A percentile compares a stretch with the other conserved stretches of the same genome.
Conservation (phyloP, 2,797 vertebrate species). For the Sebastes trivittatus region DNA sequence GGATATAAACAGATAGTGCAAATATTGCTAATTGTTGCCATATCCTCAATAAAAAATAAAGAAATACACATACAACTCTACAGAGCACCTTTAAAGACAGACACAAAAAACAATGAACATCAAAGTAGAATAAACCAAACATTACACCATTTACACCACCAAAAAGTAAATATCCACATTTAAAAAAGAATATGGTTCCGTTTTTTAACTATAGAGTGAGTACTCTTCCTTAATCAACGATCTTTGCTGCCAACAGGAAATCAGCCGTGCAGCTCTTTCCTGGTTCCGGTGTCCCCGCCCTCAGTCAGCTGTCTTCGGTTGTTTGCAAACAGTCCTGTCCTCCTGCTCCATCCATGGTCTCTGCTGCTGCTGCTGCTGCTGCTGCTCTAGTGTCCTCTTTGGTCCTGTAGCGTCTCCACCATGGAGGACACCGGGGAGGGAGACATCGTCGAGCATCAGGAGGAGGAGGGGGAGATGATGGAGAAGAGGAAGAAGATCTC, state of each 20-base stretch:
- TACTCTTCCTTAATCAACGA: neutral
- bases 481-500: constrained; percentile 61
- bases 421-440: constrained; percentile 74
- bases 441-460: constrained; percentile 80
- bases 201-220: neutral
- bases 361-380: too few species aligned
- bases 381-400: neutral
- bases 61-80: too few species aligned
- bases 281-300: constrained; percentile 22
- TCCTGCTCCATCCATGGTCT: neutral
- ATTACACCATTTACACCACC: too few species aligned
- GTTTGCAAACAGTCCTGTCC: constrained; percentile 43
- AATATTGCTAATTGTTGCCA: too few species aligned
- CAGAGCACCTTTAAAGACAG: too few species aligned
- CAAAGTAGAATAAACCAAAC: too few species aligned
- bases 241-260: constrained; percentile 3
- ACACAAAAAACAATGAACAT: too few species aligned
- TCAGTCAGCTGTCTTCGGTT: constrained; percentile 34
- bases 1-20: too few species aligned
- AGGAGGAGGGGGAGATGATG: constrained; percentile 73
- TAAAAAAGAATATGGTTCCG: too few species aligned
- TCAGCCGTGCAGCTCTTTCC: neutral
- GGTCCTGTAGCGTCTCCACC: neutral
- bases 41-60: too few species aligned
- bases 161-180: too few species aligned